Conservation (phyloP, 2,888 invertebrate species). For the Parapristionchus giblindavisi region DNA sequence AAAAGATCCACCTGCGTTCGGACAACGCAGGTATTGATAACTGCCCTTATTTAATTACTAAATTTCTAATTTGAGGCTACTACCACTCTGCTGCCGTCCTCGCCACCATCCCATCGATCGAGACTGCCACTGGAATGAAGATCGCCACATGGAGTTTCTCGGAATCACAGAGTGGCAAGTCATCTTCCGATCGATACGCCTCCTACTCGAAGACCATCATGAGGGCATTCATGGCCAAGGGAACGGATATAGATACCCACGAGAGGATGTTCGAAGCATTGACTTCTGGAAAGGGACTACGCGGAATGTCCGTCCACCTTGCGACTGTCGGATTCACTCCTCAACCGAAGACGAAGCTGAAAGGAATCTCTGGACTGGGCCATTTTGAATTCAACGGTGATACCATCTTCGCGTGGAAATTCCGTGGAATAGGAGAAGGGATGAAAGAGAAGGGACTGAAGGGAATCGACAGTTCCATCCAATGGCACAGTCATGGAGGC, state of each 20-base stretch:
- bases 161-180: constrained; percentile 6
- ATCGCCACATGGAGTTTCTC: constrained; percentile 21
- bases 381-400: constrained; percentile 11
- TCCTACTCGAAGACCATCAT: constrained; percentile 1
- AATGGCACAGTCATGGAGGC: neutral
- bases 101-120: neutral
- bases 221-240: constrained; percentile 10
- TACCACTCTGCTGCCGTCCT: constrained; percentile 3
- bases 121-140: neutral
- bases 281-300: neutral
- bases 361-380: neutral
- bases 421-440: constrained; percentile 5
- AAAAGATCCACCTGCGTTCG: neutral
- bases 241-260: neutral
- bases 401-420: neutral
- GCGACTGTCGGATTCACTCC: neutral
- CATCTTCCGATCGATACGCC: constrained; percentile 7
- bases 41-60: too few species aligned
- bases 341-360: neutral
- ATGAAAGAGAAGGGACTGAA: neutral
- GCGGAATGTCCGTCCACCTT: constrained; percentile 25
- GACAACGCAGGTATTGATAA: neutral
- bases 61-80: neutral
- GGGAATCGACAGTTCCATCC: neutral
- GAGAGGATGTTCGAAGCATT: constrained; percentile 1